phyloP scores from a whole-genome alignment of 2,888 invertebrate genomes.

The Saturnia japonica region DNA sequence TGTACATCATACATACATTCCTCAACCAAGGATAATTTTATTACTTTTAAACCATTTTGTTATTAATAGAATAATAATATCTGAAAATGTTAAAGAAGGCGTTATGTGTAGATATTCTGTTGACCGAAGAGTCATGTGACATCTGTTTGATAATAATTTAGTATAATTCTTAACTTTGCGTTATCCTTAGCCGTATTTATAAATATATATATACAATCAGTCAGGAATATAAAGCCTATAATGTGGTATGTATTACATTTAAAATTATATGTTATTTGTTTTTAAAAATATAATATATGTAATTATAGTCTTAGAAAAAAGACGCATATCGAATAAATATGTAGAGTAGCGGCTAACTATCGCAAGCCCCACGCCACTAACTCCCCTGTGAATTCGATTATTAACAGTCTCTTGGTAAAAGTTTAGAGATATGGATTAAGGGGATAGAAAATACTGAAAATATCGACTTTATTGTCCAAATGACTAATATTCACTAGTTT shows the following conservation, averaged over 20 bases:
- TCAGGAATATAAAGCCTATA: too few species aligned
- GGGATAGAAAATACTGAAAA: background rate
- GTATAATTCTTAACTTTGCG: background rate
- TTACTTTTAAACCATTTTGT: background rate
- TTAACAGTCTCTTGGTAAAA: conserved; percentile 68
- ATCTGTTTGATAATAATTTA: background rate
- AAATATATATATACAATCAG: too few species aligned
- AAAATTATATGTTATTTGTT: background rate
- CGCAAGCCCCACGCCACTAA: conserved; percentile 8
- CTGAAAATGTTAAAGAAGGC: too few species aligned
- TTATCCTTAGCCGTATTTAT: too few species aligned
- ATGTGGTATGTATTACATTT: too few species aligned
- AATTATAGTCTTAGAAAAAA: conserved; percentile 28
- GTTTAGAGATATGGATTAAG: conserved; percentile 45
- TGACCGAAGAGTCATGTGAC: background rate
- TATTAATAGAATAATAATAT: background rate
- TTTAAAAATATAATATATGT: background rate
- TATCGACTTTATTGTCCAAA: background rate
- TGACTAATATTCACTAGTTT: background rate
- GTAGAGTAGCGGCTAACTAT: conserved; percentile 10
- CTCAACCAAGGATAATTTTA: background rate
- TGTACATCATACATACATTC: background rate
- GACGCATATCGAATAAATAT: conserved; percentile 33
- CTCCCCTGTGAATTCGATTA: conserved; percentile 47
- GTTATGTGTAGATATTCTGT: too few species aligned